A percentile compares a stretch with the other conserved stretches of the same genome.
These are phyloP conservation scores for Stegostoma tigrinum DNA, from an alignment of 2,113 vertebrate species.

Conservation along the genomic window DNA sequence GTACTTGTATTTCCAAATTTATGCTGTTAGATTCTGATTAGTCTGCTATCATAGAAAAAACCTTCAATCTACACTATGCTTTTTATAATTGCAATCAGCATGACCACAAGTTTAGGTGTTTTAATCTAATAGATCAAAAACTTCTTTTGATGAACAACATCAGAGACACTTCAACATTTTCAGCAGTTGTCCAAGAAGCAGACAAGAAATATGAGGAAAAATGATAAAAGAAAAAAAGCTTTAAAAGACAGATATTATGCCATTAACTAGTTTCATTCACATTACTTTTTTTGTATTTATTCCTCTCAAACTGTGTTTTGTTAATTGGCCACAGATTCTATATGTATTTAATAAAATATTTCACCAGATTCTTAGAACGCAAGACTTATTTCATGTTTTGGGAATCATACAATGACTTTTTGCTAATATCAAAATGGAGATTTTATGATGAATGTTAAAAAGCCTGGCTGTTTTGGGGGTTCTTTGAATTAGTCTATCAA, in stretches of 20 bases:
- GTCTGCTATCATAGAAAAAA: neutral
- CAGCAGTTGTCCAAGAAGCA: neutral
- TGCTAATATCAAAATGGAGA: neutral
- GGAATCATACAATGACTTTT: neutral
- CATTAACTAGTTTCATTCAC: neutral
- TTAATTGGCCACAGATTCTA: neutral
- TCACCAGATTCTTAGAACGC: neutral
- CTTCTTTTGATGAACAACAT: neutral
- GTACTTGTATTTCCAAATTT: neutral
- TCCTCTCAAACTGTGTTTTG: neutral
- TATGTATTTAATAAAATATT: neutral
- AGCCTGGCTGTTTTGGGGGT: neutral
- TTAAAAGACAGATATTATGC: neutral
- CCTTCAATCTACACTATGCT: neutral
- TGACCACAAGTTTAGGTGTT: neutral
- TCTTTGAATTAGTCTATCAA: neutral
- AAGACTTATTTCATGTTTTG: neutral
- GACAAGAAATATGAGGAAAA: neutral
- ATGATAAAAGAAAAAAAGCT: neutral
- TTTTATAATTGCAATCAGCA: neutral
- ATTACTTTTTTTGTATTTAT: neutral
- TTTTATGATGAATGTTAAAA: neutral
- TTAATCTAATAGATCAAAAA: neutral
- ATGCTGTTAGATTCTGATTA: neutral
- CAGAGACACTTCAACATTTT: neutral